Percentiles rank a stretch among this genome's conserved stretches.
phyloP scores from a whole-genome alignment of 2,797 vertebrate species.

The Phalloptychus januarius region DNA sequence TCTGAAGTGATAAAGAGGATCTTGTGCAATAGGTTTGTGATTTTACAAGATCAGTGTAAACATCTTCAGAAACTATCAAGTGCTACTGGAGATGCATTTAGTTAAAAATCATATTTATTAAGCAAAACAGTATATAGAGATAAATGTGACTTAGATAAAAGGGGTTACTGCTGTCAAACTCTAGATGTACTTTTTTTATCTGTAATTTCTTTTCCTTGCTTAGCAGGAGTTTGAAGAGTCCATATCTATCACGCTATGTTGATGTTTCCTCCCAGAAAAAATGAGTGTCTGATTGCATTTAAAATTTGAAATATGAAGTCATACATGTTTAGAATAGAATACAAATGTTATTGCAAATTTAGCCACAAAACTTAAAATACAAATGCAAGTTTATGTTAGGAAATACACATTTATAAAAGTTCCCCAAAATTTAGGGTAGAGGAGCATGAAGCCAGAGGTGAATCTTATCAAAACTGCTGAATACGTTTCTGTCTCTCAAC shows the following conservation, averaged over 20 bases:
- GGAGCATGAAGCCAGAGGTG: not conserved
- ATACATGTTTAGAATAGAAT: not conserved
- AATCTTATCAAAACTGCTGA: not conserved
- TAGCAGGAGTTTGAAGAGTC: not conserved
- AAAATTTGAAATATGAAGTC: not conserved
- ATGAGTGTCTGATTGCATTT: not conserved
- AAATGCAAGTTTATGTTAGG: not conserved
- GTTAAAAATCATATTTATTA: conserved; percentile 8
- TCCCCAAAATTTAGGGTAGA: not conserved
- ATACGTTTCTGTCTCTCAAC: not conserved
- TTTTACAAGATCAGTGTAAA: conserved; percentile 4
- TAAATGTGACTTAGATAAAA: not conserved
- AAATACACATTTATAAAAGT: not conserved
- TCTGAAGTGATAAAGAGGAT: conserved; percentile 4
- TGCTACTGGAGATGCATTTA: not conserved
- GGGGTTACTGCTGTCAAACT: not conserved
- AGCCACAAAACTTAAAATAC: not conserved
- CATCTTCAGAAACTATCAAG: not conserved
- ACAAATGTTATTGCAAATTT: not conserved
- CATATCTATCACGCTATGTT: not conserved
- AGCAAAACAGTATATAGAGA: not conserved
- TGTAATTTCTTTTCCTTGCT: not conserved
- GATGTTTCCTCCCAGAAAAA: not conserved
- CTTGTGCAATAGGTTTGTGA: conserved; percentile 5
- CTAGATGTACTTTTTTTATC: not conserved